phyloP scores from a whole-genome alignment of 1,140 invertebrate genomes.

The Latrodectus geometricus region DNA sequence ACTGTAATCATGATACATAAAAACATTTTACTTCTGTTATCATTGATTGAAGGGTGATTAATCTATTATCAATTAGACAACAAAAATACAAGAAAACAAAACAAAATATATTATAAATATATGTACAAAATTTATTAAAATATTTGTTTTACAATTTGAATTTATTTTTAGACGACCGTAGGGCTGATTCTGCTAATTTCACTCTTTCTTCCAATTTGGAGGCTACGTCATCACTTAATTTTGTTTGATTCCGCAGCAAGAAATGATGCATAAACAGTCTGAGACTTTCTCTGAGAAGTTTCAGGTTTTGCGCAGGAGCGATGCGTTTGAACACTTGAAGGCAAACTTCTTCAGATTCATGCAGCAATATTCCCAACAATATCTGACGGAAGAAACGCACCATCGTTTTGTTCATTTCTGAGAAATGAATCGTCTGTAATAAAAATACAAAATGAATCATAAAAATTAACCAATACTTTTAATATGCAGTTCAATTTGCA shows the following conservation, averaged over 20 bases:
- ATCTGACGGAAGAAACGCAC: conserved; percentile 80
- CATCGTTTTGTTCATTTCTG: conserved; percentile 79
- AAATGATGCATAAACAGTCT: conserved; percentile 85
- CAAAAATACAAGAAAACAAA: background rate
- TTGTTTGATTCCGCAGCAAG: conserved; percentile 74
- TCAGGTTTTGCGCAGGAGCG: conserved; percentile 75
- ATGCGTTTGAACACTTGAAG: conserved; percentile 78
- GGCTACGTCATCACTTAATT: conserved; percentile 47
- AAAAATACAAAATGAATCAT: background rate
- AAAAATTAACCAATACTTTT: too few relatives aligned
- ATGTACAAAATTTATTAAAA: conserved; percentile 8
- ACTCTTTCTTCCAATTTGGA: conserved; percentile 61
- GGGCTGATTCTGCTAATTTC: conserved; percentile 60
- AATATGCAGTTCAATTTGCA: too few relatives aligned
- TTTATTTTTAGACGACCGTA: conserved; percentile 19
- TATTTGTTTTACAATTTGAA: conserved; percentile 14
- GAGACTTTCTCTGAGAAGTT: conserved; percentile 81
- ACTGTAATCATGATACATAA: too few relatives aligned
- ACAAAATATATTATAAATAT: background rate
- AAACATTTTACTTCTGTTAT: too few relatives aligned
- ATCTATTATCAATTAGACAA: too few relatives aligned
- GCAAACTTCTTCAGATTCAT: conserved; percentile 73
- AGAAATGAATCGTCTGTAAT: conserved; percentile 82
- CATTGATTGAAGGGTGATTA: too few relatives aligned
- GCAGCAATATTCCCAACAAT: conserved; percentile 78